phyloP scores from a whole-genome alignment of 2,888 invertebrate species.

The Bursaphelenchus okinawaensis region DNA sequence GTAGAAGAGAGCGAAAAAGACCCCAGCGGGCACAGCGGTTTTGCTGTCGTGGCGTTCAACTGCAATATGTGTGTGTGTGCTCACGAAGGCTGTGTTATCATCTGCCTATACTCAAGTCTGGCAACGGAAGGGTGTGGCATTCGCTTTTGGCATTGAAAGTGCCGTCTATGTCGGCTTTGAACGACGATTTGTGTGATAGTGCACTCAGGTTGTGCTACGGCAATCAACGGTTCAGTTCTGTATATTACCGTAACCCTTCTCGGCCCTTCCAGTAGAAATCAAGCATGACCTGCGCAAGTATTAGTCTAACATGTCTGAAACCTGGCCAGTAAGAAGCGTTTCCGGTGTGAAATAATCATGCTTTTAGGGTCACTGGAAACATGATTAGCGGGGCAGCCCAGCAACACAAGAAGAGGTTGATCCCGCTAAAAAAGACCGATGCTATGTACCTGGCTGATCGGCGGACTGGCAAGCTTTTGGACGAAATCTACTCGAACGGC shows the following conservation, averaged over 20 bases:
- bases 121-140: background rate
- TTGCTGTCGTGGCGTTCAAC: background rate
- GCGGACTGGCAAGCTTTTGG: slow-evolving; percentile 42
- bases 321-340: slow-evolving; percentile 11
- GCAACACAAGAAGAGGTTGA: slow-evolving; percentile 56
- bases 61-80: background rate
- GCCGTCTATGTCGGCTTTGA: background rate
- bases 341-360: slow-evolving; percentile 1
- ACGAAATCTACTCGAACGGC: slow-evolving; percentile 48
- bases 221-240: background rate
- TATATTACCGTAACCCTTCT: background rate
- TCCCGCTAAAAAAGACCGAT: slow-evolving; percentile 54
- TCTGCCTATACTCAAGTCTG: background rate
- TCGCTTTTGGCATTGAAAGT: background rate
- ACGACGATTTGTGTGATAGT: background rate
- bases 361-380: slow-evolving; percentile 28
- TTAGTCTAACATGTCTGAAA: slow-evolving; percentile 20
- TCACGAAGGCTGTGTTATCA: background rate
- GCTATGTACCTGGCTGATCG: slow-evolving; percentile 55
- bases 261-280: background rate
- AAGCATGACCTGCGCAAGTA: slow-evolving; percentile 22
- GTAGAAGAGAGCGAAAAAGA: background rate
- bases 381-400: slow-evolving; percentile 57
- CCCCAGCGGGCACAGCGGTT: background rate
- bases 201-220: background rate